Evolutionary conservation across 2,888 invertebrate species (phyloP).

Genomic region (Euplagia quadripunctaria): DNA sequence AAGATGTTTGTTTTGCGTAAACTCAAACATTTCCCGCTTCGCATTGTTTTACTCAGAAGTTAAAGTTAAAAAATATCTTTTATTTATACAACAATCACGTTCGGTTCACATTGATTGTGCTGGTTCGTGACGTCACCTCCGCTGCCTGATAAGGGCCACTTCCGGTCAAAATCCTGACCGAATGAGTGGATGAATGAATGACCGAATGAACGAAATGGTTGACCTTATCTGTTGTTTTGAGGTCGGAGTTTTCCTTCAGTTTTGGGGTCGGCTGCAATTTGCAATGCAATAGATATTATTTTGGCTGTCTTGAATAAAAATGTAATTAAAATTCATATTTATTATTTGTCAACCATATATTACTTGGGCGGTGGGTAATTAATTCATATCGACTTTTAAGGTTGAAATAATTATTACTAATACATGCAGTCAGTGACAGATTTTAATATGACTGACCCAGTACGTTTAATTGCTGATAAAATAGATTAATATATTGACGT

Average conservation of each 20-base stretch:
- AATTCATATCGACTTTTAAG: conserved; percentile 45
- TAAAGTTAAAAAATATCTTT: conserved; percentile 62
- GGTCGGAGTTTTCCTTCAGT: conserved; percentile 50
- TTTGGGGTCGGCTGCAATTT: conserved; percentile 32
- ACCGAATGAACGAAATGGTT: conserved; percentile 58
- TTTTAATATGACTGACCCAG: conserved; percentile 22
- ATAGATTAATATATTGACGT: neutral
- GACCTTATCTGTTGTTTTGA: conserved; percentile 61
- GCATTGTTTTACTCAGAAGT: conserved; percentile 77
- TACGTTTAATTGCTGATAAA: neutral
- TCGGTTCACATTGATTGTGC: conserved; percentile 75
- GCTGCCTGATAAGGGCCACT: conserved; percentile 82
- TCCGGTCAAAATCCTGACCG: conserved; percentile 80
- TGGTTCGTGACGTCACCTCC: conserved; percentile 80
- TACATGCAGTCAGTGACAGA: conserved; percentile 17
- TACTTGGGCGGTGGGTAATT: conserved; percentile 28
- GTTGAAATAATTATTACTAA: conserved; percentile 47
- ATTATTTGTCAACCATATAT: conserved; percentile 48
- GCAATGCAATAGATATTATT: conserved; percentile 34
- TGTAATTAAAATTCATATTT: conserved; percentile 51
- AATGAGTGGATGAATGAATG: conserved; percentile 63
- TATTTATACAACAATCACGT: conserved; percentile 86
- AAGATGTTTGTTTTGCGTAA: conserved; percentile 58
- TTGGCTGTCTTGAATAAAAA: conserved; percentile 44
- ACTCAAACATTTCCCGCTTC: conserved; percentile 73